Percentiles rank a stretch among this genome's conserved stretches.
phyloP scores from a whole-genome alignment of 2,888 invertebrate genomes.

The Scaptomyza flava region DNA sequence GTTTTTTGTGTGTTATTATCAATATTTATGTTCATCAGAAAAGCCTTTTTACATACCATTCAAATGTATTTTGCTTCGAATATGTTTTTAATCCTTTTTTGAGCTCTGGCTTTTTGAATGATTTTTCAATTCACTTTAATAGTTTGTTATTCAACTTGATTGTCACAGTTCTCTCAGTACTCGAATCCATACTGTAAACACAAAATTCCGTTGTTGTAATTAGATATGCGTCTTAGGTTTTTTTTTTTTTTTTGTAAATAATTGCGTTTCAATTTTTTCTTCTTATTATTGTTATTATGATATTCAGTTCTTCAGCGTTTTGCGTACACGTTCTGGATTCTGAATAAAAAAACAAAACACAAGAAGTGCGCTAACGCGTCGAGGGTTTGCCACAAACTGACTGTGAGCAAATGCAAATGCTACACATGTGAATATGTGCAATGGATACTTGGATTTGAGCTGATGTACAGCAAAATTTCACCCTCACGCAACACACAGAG shows the following conservation, averaged over 20 bases:
- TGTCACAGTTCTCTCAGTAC: constrained; percentile 27
- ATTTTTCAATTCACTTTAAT: constrained; percentile 8
- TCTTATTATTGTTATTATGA: constrained; percentile 4
- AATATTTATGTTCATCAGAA: not conserved
- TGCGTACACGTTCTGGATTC: constrained; percentile 9
- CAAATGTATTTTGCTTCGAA: not conserved
- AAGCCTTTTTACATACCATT: constrained; percentile 44
- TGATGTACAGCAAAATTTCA: constrained; percentile 33
- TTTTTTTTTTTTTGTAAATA: not conserved
- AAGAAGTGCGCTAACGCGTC: constrained; percentile 47
- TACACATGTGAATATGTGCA: constrained; percentile 47
- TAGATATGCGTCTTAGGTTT: constrained; percentile 15
- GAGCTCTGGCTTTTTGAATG: not conserved
- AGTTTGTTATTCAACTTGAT: constrained; percentile 5
- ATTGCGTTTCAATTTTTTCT: constrained; percentile 41
- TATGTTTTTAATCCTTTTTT: constrained; percentile 15
- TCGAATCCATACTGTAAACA: constrained; percentile 43
- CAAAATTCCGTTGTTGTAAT: constrained; percentile 37
- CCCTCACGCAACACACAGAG: constrained; percentile 26
- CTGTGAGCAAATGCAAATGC: constrained; percentile 63
- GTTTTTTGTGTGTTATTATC: not conserved
- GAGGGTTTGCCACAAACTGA: constrained; percentile 74
- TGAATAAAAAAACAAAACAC: constrained; percentile 8
- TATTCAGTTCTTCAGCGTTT: constrained; percentile 30
- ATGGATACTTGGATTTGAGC: constrained; percentile 5